Evolutionary conservation across 2,888 invertebrate genomes (phyloP).

Genomic region (Oscheius sp.): DNA sequence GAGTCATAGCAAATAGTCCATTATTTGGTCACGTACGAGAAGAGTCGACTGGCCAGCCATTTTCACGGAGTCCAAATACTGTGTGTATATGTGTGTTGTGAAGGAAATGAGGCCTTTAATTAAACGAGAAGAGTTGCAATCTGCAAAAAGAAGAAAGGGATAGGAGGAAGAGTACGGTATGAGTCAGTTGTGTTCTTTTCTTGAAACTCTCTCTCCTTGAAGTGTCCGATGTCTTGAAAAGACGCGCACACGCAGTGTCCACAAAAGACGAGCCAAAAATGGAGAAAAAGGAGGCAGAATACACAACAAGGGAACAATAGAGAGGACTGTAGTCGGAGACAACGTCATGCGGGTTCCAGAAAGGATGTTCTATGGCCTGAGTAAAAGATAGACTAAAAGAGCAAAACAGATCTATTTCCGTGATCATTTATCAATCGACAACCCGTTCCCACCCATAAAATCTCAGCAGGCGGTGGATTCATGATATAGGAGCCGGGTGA

Average conservation of each 20-base stretch:
- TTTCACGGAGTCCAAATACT: slow-evolving; percentile 20
- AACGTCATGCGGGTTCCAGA: too few species aligned
- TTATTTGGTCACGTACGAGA: slow-evolving; percentile 28
- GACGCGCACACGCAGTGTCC: neutral
- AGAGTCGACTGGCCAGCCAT: slow-evolving; percentile 25
- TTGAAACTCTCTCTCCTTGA: too few species aligned
- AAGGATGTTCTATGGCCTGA: too few species aligned
- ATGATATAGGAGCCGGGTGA: too few species aligned
- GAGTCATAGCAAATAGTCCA: slow-evolving; percentile 22
- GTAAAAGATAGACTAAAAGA: too few species aligned
- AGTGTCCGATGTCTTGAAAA: slow-evolving; percentile 8
- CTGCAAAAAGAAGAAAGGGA: neutral
- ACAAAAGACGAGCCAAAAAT: neutral
- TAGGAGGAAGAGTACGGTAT: neutral
- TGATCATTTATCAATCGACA: too few species aligned
- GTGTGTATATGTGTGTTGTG: neutral
- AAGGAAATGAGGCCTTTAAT: neutral
- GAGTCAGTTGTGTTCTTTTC: neutral
- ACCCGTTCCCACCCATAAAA: too few species aligned
- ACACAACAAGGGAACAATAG: neutral
- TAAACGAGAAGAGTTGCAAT: neutral
- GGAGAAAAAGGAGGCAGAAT: neutral
- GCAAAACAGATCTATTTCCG: too few species aligned
- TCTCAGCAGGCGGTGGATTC: too few species aligned
- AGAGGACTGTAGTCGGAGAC: neutral